These are phyloP conservation scores for Cephus spinipes DNA, from an alignment of 2,888 invertebrate genomes.

Conservation along the genomic window DNA sequence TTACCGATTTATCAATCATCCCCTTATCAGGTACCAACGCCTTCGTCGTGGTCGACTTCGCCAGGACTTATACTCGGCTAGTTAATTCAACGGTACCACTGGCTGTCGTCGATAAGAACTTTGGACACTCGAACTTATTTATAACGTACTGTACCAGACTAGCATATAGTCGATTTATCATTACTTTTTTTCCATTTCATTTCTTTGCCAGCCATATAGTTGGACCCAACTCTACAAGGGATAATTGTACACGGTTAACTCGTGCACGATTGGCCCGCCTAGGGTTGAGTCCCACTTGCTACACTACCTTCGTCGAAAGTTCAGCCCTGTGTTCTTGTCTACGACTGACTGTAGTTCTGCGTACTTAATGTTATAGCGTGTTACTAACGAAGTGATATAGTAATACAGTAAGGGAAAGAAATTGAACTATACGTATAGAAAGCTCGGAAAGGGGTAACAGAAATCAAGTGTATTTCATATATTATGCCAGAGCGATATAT, in stretches of 20 bases:
- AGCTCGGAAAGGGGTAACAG: constrained; percentile 16
- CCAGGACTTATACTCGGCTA: neutral
- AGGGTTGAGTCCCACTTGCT: no score
- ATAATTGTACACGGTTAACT: no score
- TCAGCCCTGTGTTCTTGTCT: neutral
- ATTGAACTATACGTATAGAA: constrained; percentile 21
- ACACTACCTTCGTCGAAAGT: neutral
- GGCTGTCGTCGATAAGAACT: constrained; percentile 6
- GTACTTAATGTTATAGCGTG: constrained; percentile 9
- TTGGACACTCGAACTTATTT: constrained; percentile 6
- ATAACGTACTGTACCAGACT: neutral
- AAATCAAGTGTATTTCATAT: constrained; percentile 18
- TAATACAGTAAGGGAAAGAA: constrained; percentile 24
- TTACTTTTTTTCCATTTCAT: neutral
- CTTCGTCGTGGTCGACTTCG: neutral
- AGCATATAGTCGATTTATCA: neutral
- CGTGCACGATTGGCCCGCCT: no score
- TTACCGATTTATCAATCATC: neutral
- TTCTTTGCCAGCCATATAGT: neutral
- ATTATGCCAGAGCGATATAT: constrained; percentile 21
- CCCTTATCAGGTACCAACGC: neutral
- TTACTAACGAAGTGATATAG: constrained; percentile 24
- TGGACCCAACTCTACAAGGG: no score
- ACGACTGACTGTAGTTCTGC: constrained; percentile 11
- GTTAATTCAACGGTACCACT: neutral